Evolutionary conservation across 2,113 vertebrate genomes (phyloP).

Genomic region (Vulpes vulpes): DNA sequence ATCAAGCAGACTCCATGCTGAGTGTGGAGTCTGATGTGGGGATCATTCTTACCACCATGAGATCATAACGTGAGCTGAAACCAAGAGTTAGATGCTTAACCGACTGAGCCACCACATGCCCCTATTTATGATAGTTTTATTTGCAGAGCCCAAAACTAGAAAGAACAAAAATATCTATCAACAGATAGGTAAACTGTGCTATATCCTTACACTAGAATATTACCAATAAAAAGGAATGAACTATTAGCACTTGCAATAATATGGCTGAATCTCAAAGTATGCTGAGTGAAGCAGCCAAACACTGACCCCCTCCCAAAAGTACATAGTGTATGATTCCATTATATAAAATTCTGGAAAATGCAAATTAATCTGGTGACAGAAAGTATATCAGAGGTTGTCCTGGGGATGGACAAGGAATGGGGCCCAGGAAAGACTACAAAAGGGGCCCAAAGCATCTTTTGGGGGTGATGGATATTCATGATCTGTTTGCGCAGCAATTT

Average conservation of each 20-base stretch:
- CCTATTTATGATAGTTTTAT: background rate
- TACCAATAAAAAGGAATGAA: background rate
- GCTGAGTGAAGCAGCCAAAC: background rate
- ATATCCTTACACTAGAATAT: background rate
- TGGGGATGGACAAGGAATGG: background rate
- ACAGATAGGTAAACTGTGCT: background rate
- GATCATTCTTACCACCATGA: background rate
- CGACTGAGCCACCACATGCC: background rate
- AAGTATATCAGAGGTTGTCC: background rate
- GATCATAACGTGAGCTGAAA: background rate
- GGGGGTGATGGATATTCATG: background rate
- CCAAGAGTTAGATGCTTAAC: background rate
- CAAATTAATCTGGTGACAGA: background rate
- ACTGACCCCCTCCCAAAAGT: background rate
- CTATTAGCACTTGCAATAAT: background rate
- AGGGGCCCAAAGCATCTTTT: background rate
- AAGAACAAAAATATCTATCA: background rate
- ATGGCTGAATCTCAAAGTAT: background rate
- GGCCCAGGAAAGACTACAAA: background rate
- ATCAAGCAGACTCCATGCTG: background rate
- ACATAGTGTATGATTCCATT: background rate
- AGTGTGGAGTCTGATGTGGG: background rate
- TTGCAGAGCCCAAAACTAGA: background rate
- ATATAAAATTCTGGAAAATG: constrained; percentile 36
- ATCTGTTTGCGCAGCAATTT: background rate